Evolutionary conservation across 2,888 invertebrate genomes (phyloP), one percentile per base, ranked within the genome.

Genomic region (Leucophenga maculata): DNA sequence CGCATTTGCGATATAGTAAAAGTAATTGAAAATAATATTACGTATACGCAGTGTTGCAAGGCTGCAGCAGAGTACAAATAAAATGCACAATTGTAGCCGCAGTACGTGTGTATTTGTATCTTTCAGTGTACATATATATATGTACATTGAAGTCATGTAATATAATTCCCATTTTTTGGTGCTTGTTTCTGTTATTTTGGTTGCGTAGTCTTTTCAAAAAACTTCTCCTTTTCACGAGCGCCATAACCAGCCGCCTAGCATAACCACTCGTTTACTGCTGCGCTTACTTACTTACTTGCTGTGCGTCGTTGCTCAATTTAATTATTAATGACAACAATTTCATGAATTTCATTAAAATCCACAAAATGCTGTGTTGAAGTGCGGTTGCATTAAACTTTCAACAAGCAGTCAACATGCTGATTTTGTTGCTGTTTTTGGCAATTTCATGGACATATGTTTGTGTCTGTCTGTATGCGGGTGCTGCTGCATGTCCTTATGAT

Each of bases 301-400:
- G 57, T 26, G 8, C 16, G 57, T 39, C 70, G 69, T 73, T 77
- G 76, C 76, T 82, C 76, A 77, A 80, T 83, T 84, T 82, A 83
- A 85, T 85, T 84, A 85, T 85, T 84, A 84, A 84, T 80, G 83
- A 81, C 82, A 84, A 82, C 81, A 82, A 80, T 83, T 84, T 80
- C 78, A 82, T 83, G 83, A 85, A 84, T 84, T 85, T 85, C 83
- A 84, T 84, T 85, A 84, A 83, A 85, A 82, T 78, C 80, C 76
- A 77, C 78, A 78, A 74, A 64, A 78, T 74, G 74, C 75, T 65
- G 50, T 65, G n/a, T n/a, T 50, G 65, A 50, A 65, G 50, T 65
- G 65, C 50, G 52, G 50, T 65, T 52, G 31, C 62, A 62, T 62
- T 65, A 65, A 65, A 65, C 26, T 65, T 65, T 65, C 50, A 50